These are phyloP conservation scores for Syngnathoides biaculeatus DNA, from an alignment of 2,113 vertebrate species.

Conservation along the genomic window DNA sequence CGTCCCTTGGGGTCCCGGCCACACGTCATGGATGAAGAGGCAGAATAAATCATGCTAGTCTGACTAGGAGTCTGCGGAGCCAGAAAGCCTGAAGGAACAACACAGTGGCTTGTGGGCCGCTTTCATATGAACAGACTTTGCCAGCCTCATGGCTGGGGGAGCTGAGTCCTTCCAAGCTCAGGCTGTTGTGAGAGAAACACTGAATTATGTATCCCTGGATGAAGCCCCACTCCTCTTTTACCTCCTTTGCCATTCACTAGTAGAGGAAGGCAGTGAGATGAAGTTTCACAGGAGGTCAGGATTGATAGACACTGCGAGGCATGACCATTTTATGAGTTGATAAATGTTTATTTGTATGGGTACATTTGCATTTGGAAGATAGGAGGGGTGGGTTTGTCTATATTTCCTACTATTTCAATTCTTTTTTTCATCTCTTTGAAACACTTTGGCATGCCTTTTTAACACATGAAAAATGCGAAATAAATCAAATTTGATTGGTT, in stretches of 20 bases:
- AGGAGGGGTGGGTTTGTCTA: no score
- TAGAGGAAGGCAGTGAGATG: constrained; percentile 60
- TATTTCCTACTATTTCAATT: no score
- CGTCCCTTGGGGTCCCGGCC: constrained; percentile 54
- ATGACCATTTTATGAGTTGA: no score
- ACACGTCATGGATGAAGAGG: constrained; percentile 57
- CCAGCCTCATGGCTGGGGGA: constrained; percentile 67
- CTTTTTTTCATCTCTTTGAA: no score
- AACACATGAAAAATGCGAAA: no score
- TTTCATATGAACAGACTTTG: constrained; percentile 69
- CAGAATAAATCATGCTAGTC: constrained; percentile 70
- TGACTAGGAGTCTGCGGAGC: constrained; percentile 52
- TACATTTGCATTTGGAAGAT: no score
- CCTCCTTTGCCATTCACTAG: constrained; percentile 56
- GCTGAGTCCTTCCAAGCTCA: constrained; percentile 63
- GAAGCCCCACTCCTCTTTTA: constrained; percentile 48
- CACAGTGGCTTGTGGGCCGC: constrained; percentile 59
- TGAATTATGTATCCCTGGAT: constrained; percentile 73
- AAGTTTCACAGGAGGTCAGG: constrained; percentile 61
- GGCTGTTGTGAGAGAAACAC: constrained; percentile 74
- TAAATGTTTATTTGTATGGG: no score
- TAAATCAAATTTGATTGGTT: no score
- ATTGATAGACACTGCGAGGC: constrained; percentile 52
- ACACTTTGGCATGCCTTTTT: no score
- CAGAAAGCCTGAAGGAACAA: constrained; percentile 64